Evolutionary conservation across 2,797 vertebrate species (phyloP).

Genomic region (Odontamblyopus lacepedii): DNA sequence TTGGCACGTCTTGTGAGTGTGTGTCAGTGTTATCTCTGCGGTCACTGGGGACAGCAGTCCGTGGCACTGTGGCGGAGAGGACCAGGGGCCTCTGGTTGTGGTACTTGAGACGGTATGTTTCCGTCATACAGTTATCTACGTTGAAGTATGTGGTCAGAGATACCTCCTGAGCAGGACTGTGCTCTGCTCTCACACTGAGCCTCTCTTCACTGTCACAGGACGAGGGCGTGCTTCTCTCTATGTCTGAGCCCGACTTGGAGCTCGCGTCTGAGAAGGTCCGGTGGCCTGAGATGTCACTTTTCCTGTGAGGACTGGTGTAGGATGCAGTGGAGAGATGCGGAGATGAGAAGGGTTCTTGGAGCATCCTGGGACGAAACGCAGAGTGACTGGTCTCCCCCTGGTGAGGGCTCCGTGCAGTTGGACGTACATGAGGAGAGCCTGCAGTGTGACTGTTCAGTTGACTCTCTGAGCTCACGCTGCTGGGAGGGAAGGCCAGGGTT

Average conservation of each 20-base stretch:
- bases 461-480: constrained; percentile 46
- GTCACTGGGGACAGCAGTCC: constrained; percentile 62
- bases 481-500: constrained; percentile 39
- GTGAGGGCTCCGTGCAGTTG: constrained; percentile 53
- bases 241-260: constrained; percentile 76
- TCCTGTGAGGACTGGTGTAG: constrained; percentile 63
- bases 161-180: constrained; percentile 73
- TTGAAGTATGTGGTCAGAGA: constrained; percentile 95
- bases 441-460: constrained; percentile 52
- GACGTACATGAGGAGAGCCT: constrained; percentile 82
- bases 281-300: constrained; percentile 60
- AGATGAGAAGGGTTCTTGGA: constrained; percentile 69
- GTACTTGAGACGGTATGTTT: constrained; percentile 95
- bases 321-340: constrained; percentile 48
- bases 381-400: constrained; percentile 64
- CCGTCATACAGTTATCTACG: constrained; percentile 97
- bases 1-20: constrained; percentile 73
- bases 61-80: constrained; percentile 74
- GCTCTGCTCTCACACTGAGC: constrained; percentile 48
- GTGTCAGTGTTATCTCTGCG: constrained; percentile 70
- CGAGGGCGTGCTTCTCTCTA: constrained; percentile 70
- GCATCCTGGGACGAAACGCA: constrained; percentile 64
- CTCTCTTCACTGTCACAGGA: constrained; percentile 72
- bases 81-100: constrained; percentile 93
- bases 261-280: constrained; percentile 71